Evolutionary conservation across 2,888 invertebrate species (phyloP), one percentile per base, ranked within the genome.

Genomic region (Sminthurinus aureus): DNA sequence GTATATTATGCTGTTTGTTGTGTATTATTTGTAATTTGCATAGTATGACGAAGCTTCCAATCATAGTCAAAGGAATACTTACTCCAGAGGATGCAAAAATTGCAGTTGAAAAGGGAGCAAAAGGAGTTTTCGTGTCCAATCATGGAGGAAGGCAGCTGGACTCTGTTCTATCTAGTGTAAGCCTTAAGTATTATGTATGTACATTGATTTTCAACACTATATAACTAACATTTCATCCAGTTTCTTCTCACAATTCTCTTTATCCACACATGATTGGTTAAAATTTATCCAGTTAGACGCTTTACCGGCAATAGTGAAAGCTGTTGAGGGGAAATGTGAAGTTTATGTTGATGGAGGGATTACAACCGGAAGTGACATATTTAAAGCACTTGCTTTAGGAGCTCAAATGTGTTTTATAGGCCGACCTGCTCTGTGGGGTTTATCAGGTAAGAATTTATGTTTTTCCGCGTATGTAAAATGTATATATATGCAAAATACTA

Each of bases 111-210:
- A 91, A 93, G 81, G 97, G 96, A 8, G 95, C 94, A 75, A 91
- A 93, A 1, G 98, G 93, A 0, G 93, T 98, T 82, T 92, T 96
- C 85, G 98, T 98, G 2, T 98, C 98, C 0, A 98, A 98, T 91
- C 98, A 98, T 90, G 98, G 98, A 0, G 98, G 95, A 0, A 92
- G 98, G 85, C 98, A 98, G 91, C 91, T 97, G 64, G 97, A 97
- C 90, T 93, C 94, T n/a, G 94, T 95, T 12, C 94, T 95, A 18
- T 94, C 97, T 13, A 93, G 96, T 83, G 96, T 96, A 91, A 90
- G 90, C 50, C 15, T 58, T 58, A 58, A 67, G 2, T 20, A 67
- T 20, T 67, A 24, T 9, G 71, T 71, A n/a, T n/a, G n/a, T n/a
- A n/a, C 58, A n/a, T 22, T 79, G 3, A 77, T 78, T 26, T 22